These are phyloP conservation scores for Perizoma affinitatum DNA, from an alignment of 2,888 invertebrate species.

Conservation along the genomic window DNA sequence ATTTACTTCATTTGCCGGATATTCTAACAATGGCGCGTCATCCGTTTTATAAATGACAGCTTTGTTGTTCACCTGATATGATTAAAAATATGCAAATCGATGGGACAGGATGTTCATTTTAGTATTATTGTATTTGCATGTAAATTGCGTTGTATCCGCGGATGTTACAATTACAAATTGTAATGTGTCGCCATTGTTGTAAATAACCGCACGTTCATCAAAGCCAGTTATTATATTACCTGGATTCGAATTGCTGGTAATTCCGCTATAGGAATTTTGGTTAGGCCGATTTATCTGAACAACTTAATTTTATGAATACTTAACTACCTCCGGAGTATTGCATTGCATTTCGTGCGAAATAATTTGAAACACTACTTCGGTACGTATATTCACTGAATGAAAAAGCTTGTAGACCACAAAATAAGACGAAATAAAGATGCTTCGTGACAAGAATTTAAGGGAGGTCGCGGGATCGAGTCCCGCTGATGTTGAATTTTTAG, in stretches of 20 bases:
- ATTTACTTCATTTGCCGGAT: constrained; percentile 63
- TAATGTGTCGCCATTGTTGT: constrained; percentile 67
- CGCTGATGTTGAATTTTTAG: too few relatives aligned
- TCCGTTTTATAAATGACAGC: constrained; percentile 65
- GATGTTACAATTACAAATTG: constrained; percentile 75
- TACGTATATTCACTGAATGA: too few relatives aligned
- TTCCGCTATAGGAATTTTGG: constrained; percentile 18
- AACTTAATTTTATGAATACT: constrained; percentile 4
- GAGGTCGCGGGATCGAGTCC: too few relatives aligned
- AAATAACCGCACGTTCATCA: constrained; percentile 52
- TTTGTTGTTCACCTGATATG: constrained; percentile 76
- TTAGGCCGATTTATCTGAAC: constrained; percentile 3
- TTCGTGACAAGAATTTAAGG: too few relatives aligned
- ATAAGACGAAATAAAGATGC: too few relatives aligned
- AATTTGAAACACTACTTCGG: too few relatives aligned
- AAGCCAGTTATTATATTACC: constrained; percentile 22
- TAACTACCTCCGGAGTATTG: too few relatives aligned
- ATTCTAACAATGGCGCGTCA: constrained; percentile 70
- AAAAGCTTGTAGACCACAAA: too few relatives aligned
- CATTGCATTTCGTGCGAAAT: too few relatives aligned
- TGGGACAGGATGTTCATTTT: constrained; percentile 81
- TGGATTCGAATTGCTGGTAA: constrained; percentile 15
- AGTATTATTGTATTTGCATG: constrained; percentile 81
- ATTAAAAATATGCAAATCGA: constrained; percentile 84
- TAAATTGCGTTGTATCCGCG: constrained; percentile 76